Conservation (phyloP, 1,140 invertebrate species). For the Drosophila insularis region DNA sequence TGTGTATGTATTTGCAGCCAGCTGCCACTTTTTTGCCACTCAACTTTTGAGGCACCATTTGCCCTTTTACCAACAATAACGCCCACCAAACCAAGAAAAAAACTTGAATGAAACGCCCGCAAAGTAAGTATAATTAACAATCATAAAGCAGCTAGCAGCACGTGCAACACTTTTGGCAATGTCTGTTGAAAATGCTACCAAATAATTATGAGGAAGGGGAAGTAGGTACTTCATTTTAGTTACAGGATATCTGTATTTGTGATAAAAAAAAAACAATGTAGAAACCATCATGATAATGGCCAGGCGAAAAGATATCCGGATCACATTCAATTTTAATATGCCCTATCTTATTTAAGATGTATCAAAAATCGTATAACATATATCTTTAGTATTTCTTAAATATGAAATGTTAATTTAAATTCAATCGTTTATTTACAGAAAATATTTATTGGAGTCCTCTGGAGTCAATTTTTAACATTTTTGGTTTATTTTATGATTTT, state of each 20-base stretch:
- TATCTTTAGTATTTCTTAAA: no score
- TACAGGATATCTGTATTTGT: constrained; percentile 39
- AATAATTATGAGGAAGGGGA: constrained; percentile 24
- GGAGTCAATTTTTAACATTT: no score
- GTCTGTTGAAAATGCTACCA: constrained; percentile 44
- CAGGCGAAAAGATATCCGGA: neutral
- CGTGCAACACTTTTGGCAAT: constrained; percentile 63
- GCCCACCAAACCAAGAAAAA: constrained; percentile 11
- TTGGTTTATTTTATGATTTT: no score
- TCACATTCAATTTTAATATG: neutral
- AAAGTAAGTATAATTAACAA: constrained; percentile 18
- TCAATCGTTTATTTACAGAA: no score
- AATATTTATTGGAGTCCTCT: no score
- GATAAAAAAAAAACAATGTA: no score
- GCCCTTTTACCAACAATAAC: constrained; percentile 51
- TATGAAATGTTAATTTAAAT: no score
- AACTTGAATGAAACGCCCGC: neutral
- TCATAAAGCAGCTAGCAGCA: constrained; percentile 21
- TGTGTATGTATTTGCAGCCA: constrained; percentile 15
- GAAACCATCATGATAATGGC: constrained; percentile 56
- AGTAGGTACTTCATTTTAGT: constrained; percentile 17
- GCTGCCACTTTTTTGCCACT: constrained; percentile 28
- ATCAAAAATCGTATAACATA: no score
- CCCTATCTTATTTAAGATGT: neutral
- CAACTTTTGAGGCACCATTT: constrained; percentile 41